Evolutionary conservation across 1,140 invertebrate genomes (phyloP).

Genomic region (Holcopasites calliopsidis): DNA sequence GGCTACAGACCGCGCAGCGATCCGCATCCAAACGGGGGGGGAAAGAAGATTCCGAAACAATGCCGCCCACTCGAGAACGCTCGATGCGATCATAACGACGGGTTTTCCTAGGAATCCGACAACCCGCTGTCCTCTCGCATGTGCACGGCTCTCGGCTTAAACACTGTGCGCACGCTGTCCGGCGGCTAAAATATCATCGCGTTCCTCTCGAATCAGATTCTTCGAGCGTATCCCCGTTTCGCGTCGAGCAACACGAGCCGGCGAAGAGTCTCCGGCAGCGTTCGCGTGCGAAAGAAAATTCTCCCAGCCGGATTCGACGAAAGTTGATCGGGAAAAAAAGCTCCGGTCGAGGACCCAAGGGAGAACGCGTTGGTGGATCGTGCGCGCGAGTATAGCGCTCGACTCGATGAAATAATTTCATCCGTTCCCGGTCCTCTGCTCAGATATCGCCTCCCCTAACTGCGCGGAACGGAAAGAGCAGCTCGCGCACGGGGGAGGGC

Average conservation of each 20-base stretch:
- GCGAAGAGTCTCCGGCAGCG: too few relatives aligned
- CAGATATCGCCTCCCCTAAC: neutral
- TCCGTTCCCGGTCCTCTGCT: neutral
- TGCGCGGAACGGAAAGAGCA: neutral
- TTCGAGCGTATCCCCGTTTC: too few relatives aligned
- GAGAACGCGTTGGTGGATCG: conserved; percentile 33
- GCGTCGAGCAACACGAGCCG: too few relatives aligned
- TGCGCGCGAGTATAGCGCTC: neutral
- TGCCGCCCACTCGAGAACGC: neutral
- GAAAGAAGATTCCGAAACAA: neutral
- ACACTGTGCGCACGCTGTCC: too few relatives aligned
- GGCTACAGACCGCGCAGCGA: neutral
- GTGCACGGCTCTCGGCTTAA: too few relatives aligned
- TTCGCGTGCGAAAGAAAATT: too few relatives aligned
- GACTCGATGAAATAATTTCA: conserved; percentile 52
- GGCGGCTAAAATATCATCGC: too few relatives aligned
- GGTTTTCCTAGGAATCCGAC: too few relatives aligned
- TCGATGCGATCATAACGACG: neutral
- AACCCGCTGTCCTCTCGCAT: too few relatives aligned
- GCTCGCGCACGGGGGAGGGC: neutral
- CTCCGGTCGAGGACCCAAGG: conserved; percentile 25
- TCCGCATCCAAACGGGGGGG: too few relatives aligned
- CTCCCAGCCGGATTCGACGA: conserved; percentile 20
- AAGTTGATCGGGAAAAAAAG: conserved; percentile 54
- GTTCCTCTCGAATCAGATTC: too few relatives aligned